Percentiles rank a stretch among this genome's conserved stretches.
These are phyloP conservation scores for Kradibia gibbosae DNA, from an alignment of 1,140 invertebrate genomes.

Conservation along the genomic window DNA sequence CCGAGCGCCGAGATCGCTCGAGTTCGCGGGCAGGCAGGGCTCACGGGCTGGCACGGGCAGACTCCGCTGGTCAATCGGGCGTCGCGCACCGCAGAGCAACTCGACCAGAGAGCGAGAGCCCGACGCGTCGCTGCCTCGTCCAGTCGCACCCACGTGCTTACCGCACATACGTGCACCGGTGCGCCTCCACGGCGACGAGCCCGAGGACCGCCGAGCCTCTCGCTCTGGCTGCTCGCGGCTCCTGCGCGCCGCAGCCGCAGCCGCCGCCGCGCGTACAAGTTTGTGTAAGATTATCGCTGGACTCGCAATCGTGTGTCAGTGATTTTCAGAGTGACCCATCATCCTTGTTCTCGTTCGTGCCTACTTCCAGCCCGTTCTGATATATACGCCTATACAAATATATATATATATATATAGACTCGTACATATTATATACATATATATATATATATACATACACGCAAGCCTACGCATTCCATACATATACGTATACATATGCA, in stretches of 20 bases:
- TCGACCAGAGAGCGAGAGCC: conserved; percentile 65
- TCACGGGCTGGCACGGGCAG: conserved; percentile 58
- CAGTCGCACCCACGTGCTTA: not conserved
- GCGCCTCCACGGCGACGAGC: not conserved
- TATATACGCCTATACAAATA: too few relatives aligned
- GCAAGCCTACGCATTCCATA: too few relatives aligned
- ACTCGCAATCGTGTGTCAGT: not conserved
- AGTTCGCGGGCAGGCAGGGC: conserved; percentile 34
- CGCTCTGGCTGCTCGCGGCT: not conserved
- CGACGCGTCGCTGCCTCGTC: conserved; percentile 54
- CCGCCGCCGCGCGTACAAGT: too few relatives aligned
- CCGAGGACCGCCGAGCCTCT: not conserved
- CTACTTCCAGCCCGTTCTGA: too few relatives aligned
- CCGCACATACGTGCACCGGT: not conserved
- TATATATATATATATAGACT: too few relatives aligned
- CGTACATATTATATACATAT: too few relatives aligned
- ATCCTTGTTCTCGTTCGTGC: not conserved
- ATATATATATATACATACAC: too few relatives aligned
- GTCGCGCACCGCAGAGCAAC: conserved; percentile 68
- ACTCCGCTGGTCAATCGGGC: conserved; percentile 72
- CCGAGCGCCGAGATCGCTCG: not conserved
- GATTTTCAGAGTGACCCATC: conserved; percentile 2
- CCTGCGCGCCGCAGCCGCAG: not conserved
- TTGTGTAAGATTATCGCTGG: too few relatives aligned
- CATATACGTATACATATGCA: too few relatives aligned